These are phyloP conservation scores for Sebastes iracundus DNA, from an alignment of 2,797 vertebrate species.

Conservation along the genomic window DNA sequence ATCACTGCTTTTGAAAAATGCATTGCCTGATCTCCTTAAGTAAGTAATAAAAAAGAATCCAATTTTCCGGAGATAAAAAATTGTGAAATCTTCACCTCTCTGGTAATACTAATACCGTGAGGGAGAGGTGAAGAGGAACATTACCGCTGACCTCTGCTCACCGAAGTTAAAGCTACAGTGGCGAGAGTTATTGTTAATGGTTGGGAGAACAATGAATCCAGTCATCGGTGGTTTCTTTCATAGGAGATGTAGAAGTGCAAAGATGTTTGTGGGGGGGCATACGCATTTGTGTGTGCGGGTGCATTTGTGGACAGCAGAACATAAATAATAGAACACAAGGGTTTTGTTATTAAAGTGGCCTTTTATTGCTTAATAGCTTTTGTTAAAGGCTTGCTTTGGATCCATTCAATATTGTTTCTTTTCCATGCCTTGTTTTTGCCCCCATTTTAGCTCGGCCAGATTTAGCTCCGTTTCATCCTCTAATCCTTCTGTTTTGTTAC, in stretches of 20 bases:
- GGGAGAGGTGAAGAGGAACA: constrained; percentile 24
- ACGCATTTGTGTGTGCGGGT: not conserved
- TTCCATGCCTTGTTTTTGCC: constrained; percentile 63
- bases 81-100: constrained; percentile 33
- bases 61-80: constrained; percentile 28
- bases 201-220: constrained; percentile 4
- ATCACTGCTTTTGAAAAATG: constrained; percentile 15
- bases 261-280: not conserved
- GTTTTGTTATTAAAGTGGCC: constrained; percentile 72
- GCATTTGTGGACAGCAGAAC: constrained; percentile 48
- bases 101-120: constrained; percentile 26
- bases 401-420: constrained; percentile 69
- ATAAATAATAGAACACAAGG: constrained; percentile 63
- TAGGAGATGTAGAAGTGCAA: constrained; percentile 3
- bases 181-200: constrained; percentile 4
- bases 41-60: not conserved
- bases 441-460: constrained; percentile 70
- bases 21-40: not conserved
- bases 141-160: constrained; percentile 18
- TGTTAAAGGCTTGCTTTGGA: constrained; percentile 66
- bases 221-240: constrained; percentile 14
- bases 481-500: constrained; percentile 83
- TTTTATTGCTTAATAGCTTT: constrained; percentile 77
- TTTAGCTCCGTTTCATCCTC: constrained; percentile 78
- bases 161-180: constrained; percentile 8